Percentiles rank a stretch among this genome's conserved stretches.
phyloP scores from a whole-genome alignment of 2,888 invertebrate genomes.

The Ryuthela nishihirai region DNA sequence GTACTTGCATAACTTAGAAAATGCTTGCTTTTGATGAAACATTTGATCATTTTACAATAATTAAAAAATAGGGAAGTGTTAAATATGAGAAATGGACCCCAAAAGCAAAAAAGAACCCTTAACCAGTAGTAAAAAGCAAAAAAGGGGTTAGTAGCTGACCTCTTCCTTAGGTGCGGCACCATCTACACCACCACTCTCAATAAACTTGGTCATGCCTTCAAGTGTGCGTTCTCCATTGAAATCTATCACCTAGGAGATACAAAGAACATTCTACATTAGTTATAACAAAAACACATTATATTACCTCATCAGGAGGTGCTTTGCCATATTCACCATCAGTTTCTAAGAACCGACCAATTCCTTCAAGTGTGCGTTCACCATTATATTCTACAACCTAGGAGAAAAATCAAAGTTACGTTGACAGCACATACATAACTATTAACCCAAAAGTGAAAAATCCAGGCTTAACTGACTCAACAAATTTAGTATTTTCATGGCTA shows the following conservation, averaged over 20 bases:
- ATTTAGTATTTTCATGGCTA: too few species aligned
- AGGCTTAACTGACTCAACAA: too few species aligned
- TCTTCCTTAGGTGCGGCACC: constrained; percentile 63
- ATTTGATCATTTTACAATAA: too few species aligned
- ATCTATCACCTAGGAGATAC: constrained; percentile 65
- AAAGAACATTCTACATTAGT: constrained; percentile 11
- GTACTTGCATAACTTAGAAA: too few species aligned
- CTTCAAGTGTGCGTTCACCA: constrained; percentile 92
- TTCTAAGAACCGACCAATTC: constrained; percentile 88
- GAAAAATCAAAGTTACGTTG: too few species aligned
- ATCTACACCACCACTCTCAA: constrained; percentile 83
- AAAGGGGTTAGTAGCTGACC: constrained; percentile 41
- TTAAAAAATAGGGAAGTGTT: too few species aligned
- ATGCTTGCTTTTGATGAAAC: too few species aligned
- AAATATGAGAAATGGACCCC: too few species aligned
- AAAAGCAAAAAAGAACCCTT: too few species aligned
- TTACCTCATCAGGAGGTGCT: constrained; percentile 58
- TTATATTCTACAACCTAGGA: constrained; percentile 73
- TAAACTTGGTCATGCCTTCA: constrained; percentile 86
- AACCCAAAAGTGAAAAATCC: too few species aligned
- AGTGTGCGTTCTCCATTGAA: constrained; percentile 94
- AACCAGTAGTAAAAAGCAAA: constrained; percentile 6
- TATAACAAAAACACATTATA: constrained; percentile 1
- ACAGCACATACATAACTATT: too few species aligned
- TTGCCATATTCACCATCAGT: constrained; percentile 77